Evolutionary conservation across 1,140 invertebrate genomes (phyloP).

Genomic region (Archivesica marissinica): DNA sequence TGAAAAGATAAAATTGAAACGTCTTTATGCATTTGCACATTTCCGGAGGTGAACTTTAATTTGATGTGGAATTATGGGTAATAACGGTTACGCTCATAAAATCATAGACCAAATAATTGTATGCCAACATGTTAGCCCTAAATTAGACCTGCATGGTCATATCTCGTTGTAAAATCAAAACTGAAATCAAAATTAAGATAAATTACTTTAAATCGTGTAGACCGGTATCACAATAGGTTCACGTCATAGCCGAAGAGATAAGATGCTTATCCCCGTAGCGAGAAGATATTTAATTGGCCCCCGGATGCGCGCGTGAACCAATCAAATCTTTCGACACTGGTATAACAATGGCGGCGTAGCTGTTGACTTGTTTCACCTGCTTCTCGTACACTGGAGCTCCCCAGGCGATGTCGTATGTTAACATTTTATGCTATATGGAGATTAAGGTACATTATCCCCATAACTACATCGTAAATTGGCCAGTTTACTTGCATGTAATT

Average conservation of each 20-base stretch:
- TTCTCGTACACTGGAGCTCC: conserved; percentile 1
- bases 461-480: neutral
- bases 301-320: conserved; percentile 42
- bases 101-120: conserved; percentile 49
- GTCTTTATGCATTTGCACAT: neutral
- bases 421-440: neutral
- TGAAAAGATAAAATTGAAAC: neutral
- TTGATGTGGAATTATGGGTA: conserved; percentile 22
- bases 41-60: neutral
- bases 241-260: conserved; percentile 43
- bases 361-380: conserved; percentile 53
- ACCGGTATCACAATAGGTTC: conserved; percentile 1
- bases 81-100: conserved; percentile 47
- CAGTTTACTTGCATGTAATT: no score
- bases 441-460: neutral
- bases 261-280: conserved; percentile 44
- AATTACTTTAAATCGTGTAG: conserved; percentile 50
- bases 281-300: conserved; percentile 47
- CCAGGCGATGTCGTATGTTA: conserved; percentile 15
- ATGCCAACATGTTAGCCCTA: neutral
- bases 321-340: conserved; percentile 43
- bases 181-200: conserved; percentile 57
- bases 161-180: neutral
- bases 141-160: conserved; percentile 17
- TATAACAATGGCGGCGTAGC: conserved; percentile 48